Conservation (phyloP, 1,140 invertebrate genomes). For the Drosophila tani region DNA sequence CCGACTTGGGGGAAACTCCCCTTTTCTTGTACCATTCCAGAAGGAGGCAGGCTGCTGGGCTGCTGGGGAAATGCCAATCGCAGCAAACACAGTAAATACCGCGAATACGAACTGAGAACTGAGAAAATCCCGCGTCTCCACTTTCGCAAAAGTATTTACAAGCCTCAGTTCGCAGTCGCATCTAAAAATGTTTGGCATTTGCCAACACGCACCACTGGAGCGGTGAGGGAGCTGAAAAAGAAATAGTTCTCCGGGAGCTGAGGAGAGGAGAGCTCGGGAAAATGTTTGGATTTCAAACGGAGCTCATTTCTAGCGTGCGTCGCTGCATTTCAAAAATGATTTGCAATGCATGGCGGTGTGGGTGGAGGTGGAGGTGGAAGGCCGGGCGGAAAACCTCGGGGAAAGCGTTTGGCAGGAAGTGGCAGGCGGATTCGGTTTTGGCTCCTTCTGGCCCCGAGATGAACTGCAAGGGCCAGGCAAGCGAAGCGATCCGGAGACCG, state of each 20-base stretch:
- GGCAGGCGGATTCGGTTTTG: slow-evolving; percentile 49
- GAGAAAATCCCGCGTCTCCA: slow-evolving; percentile 77
- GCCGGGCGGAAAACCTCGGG: neutral
- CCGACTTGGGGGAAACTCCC: slow-evolving; percentile 5
- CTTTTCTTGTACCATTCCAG: neutral
- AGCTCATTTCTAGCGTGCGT: slow-evolving; percentile 80
- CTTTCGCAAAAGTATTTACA: slow-evolving; percentile 80
- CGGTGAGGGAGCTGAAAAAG: neutral
- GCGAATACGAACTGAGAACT: slow-evolving; percentile 36
- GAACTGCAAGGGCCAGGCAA: slow-evolving; percentile 54
- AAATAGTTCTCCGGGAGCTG: slow-evolving; percentile 17
- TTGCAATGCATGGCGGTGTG: slow-evolving; percentile 45
- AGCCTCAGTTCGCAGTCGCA: slow-evolving; percentile 78
- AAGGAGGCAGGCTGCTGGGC: neutral
- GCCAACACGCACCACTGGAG: slow-evolving; percentile 80
- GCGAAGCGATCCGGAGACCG: slow-evolving; percentile 64
- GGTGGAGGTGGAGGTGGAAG: slow-evolving; percentile 17
- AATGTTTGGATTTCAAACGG: slow-evolving; percentile 79
- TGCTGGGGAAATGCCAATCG: slow-evolving; percentile 49
- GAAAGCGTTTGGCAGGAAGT: slow-evolving; percentile 62
- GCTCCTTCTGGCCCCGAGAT: slow-evolving; percentile 57
- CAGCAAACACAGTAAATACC: slow-evolving; percentile 54
- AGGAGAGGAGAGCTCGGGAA: slow-evolving; percentile 26
- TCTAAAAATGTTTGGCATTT: slow-evolving; percentile 83
- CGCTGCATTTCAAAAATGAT: slow-evolving; percentile 77